Evolutionary conservation across 2,888 invertebrate species (phyloP), one percentile per base, ranked within the genome.

Genomic region (Netelia virgata): DNA sequence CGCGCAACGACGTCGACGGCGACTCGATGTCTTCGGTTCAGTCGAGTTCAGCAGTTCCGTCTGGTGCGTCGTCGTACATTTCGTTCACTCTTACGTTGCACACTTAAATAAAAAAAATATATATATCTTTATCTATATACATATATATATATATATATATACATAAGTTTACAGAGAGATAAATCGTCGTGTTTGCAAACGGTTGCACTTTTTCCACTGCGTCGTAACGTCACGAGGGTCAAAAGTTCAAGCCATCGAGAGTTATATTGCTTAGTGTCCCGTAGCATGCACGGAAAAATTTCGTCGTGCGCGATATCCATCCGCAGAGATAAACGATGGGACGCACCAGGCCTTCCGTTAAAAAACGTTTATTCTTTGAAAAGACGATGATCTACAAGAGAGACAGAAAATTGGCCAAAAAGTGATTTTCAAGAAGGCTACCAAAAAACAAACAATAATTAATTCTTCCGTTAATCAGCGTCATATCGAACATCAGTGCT

Each of bases 361-460:
- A 87, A 64, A 90, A 88, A 72, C 88, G 88, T 80, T 77, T 88
- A 50, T 88, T 89, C 66, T 89, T 90, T 64, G 85, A 87, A 5
- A 90, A 89, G 77, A 89, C 86, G 73, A 89, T 90, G 83, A 83
- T 89, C 28, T 66, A 87, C 66, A 80, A 89, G 73, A 90, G 87
- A 77, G 87, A 89, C 68, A 90, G 76, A 64, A 85, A 88, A 83
- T 84, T 87, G 72, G 79, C 84, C 63, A 88, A 89, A 76, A 86
- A 89, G 88, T 89, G 88, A 90, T 85, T 9, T 6, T 23, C 14
- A 8, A 11, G 1, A 11, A 47, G 43, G 28, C 28, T 28, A 28
- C 5, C 3, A 28, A 28, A 28, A 28, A 28, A 28, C 3, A 28
- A 28, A 28, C 28, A 28, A 28, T 28, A 5, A 28, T 28, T 28